Conservation (phyloP, 2,888 invertebrate genomes). For the Argyresthia albistria region DNA sequence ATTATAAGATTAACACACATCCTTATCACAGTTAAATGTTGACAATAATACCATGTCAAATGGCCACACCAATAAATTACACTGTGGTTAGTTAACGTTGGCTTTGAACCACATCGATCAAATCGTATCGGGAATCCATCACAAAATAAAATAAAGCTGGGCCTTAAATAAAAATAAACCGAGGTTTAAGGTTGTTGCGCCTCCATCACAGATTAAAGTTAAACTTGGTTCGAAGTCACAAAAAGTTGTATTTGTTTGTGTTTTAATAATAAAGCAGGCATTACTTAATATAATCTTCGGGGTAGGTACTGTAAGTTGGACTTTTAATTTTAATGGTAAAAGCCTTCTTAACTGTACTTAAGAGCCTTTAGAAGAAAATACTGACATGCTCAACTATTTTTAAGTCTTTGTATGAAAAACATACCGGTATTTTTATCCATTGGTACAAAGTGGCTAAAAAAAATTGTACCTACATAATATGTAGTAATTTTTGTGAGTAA, state of each 20-base stretch:
- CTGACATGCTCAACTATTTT: too few relatives aligned
- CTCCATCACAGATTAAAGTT: constrained; percentile 1
- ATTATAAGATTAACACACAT: too few relatives aligned
- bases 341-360: not conserved
- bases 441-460: too few relatives aligned
- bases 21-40: too few relatives aligned
- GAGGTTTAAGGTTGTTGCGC: not conserved
- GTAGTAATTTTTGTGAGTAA: too few relatives aligned
- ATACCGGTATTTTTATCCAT: too few relatives aligned
- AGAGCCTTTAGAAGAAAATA: not conserved
- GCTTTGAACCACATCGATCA: constrained; percentile 52
- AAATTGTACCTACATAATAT: too few relatives aligned
- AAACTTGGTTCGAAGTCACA: not conserved
- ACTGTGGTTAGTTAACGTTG: constrained; percentile 17
- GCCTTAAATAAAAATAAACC: not conserved
- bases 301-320: not conserved
- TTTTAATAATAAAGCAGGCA: not conserved
- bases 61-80: not conserved
- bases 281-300: not conserved
- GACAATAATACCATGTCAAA: too few relatives aligned
- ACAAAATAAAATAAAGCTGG: not conserved
- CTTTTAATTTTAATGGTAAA: not conserved
- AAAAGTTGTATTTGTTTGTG: not conserved
- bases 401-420: too few relatives aligned
- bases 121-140: constrained; percentile 20